Percentiles rank a stretch among this genome's conserved stretches.
phyloP scores from a whole-genome alignment of 2,113 vertebrate species.

The Muntiacus muntjak region DNA sequence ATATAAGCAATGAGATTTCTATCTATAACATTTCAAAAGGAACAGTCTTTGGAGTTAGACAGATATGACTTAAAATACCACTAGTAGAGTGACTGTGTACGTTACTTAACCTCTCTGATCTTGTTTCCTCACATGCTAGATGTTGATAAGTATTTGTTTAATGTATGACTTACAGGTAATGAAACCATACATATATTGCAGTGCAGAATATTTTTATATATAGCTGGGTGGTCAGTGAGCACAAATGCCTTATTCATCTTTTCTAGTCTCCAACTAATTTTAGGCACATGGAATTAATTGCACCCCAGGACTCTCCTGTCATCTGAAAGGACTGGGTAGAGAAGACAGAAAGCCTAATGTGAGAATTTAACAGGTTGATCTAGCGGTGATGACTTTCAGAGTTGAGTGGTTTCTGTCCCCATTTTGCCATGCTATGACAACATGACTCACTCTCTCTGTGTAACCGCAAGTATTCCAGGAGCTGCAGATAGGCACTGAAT shows the following conservation, averaged over 20 bases:
- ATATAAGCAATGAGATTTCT: not conserved
- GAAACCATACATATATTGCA: not conserved
- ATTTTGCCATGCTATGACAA: not conserved
- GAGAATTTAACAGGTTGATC: not conserved
- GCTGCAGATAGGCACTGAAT: not conserved
- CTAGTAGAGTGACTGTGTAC: not conserved
- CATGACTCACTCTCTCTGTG: not conserved
- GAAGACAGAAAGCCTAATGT: slow-evolving; percentile 17
- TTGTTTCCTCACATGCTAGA: not conserved
- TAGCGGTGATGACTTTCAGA: slow-evolving; percentile 17
- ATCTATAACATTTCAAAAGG: not conserved
- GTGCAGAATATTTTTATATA: not conserved
- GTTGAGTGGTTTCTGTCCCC: not conserved
- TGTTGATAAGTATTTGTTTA: not conserved
- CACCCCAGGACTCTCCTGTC: not conserved
- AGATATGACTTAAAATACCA: not conserved
- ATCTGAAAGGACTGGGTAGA: not conserved
- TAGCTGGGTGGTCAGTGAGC: not conserved
- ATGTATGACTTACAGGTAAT: not conserved
- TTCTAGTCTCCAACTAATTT: not conserved
- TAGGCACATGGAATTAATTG: not conserved
- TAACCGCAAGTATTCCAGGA: slow-evolving; percentile 6
- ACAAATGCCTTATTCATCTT: slow-evolving; percentile 9
- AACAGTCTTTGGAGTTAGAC: not conserved
- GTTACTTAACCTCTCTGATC: not conserved